Conservation (phyloP, 2,888 invertebrate species). For the Xestoiulus laeticollis region DNA sequence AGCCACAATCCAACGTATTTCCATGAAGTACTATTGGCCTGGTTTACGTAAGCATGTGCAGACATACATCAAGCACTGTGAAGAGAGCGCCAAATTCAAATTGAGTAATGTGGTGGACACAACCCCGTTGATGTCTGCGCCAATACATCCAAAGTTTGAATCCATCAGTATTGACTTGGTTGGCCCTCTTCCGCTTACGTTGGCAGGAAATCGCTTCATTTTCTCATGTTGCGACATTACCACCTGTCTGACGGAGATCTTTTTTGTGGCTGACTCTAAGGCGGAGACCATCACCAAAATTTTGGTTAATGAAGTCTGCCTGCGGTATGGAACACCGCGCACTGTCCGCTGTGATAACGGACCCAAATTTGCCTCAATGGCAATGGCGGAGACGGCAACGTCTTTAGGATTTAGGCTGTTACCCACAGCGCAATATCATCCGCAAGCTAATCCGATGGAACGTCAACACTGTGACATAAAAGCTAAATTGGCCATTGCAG, state of each 20-base stretch:
- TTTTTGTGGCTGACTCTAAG: neutral
- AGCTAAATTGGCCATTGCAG: neutral
- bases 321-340: neutral
- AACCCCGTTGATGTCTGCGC: too few species aligned
- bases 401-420: neutral
- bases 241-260: neutral
- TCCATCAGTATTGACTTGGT: too few species aligned
- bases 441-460: neutral
- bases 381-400: neutral
- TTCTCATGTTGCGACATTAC: neutral
- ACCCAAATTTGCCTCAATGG: neutral
- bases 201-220: neutral
- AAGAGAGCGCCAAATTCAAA: too few species aligned
- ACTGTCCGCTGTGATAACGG: neutral
- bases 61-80: neutral
- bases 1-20: neutral
- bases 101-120: too few species aligned
- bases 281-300: neutral
- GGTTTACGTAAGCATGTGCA: neutral
- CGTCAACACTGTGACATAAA: neutral
- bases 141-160: too few species aligned
- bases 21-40: neutral
- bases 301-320: neutral
- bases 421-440: neutral
- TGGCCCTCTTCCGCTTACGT: neutral